Conservation (phyloP, 2,888 invertebrate genomes). For the Protodeltote pygarga region DNA sequence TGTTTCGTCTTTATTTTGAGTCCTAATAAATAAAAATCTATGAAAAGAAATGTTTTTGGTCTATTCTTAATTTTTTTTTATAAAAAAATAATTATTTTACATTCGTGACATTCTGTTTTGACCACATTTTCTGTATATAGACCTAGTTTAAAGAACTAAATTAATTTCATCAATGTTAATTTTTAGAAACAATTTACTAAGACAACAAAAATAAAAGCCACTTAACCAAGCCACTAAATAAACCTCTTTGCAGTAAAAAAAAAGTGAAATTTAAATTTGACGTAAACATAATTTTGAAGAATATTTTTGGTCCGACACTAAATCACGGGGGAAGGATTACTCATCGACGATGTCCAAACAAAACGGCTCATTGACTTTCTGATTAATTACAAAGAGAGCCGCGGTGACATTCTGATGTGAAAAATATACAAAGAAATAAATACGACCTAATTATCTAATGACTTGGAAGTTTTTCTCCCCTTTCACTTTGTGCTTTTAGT, state of each 20-base stretch:
- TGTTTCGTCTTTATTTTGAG: neutral
- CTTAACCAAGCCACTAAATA: too few relatives aligned
- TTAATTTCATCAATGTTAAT: too few relatives aligned
- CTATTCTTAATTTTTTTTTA: too few relatives aligned
- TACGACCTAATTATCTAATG: conserved; percentile 45
- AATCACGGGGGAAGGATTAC: conserved; percentile 79
- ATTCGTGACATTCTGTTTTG: too few relatives aligned
- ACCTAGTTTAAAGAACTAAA: too few relatives aligned
- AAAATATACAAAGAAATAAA: conserved; percentile 65
- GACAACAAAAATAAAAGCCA: neutral
- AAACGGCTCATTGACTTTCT: conserved; percentile 85
- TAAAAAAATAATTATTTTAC: too few relatives aligned
- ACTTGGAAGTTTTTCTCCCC: conserved; percentile 31
- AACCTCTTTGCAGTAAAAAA: conserved; percentile 19
- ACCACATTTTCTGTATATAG: too few relatives aligned
- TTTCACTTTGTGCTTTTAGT: conserved; percentile 3
- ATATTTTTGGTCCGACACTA: conserved; percentile 62
- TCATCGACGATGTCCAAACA: conserved; percentile 82
- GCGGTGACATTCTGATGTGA: conserved; percentile 77
- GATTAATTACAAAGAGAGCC: conserved; percentile 82
- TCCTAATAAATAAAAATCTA: neutral
- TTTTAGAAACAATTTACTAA: too few relatives aligned
- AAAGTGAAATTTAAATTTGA: conserved; percentile 45
- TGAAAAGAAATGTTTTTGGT: too few relatives aligned
- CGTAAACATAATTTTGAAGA: conserved; percentile 56